Evolutionary conservation across 2,113 vertebrate genomes (phyloP).

Genomic region (Cottus gobio): DNA sequence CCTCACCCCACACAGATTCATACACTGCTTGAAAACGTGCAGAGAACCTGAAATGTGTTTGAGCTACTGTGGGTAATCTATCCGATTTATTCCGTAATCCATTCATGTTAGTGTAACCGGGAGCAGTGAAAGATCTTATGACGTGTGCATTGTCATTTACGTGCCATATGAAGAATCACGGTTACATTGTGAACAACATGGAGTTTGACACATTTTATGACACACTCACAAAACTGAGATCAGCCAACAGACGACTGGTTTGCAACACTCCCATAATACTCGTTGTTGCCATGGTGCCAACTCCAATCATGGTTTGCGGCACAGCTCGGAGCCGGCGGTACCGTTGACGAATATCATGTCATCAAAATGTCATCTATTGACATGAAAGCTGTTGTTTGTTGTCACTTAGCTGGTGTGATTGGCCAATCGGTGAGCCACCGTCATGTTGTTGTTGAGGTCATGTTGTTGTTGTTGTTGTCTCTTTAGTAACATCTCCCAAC

Average conservation of each 20-base stretch:
- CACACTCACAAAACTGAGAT: neutral
- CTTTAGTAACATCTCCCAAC: neutral
- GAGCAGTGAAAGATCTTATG: neutral
- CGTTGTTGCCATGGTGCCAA: slow-evolving; percentile 12
- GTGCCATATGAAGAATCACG: neutral
- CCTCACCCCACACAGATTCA: neutral
- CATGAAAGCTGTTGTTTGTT: slow-evolving; percentile 33
- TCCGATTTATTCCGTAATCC: neutral
- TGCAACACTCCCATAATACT: neutral
- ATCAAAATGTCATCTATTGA: slow-evolving; percentile 33
- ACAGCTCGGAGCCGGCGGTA: slow-evolving; percentile 14
- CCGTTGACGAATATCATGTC: slow-evolving; percentile 25
- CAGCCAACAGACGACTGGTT: slow-evolving; percentile 2
- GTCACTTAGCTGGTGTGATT: slow-evolving; percentile 5
- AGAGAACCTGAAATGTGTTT: neutral
- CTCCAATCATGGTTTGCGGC: slow-evolving; percentile 32
- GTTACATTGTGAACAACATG: neutral
- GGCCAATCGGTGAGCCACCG: neutral
- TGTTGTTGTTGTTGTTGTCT: no score
- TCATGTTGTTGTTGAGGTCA: neutral
- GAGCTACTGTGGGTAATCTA: neutral
- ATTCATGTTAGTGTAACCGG: neutral
- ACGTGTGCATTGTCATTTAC: neutral
- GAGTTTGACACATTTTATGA: neutral
- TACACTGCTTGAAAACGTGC: neutral